Evolutionary conservation across 1,140 invertebrate genomes (phyloP), one percentile per base, ranked within the genome.

Genomic region (Rhynchophorus ferrugineus): DNA sequence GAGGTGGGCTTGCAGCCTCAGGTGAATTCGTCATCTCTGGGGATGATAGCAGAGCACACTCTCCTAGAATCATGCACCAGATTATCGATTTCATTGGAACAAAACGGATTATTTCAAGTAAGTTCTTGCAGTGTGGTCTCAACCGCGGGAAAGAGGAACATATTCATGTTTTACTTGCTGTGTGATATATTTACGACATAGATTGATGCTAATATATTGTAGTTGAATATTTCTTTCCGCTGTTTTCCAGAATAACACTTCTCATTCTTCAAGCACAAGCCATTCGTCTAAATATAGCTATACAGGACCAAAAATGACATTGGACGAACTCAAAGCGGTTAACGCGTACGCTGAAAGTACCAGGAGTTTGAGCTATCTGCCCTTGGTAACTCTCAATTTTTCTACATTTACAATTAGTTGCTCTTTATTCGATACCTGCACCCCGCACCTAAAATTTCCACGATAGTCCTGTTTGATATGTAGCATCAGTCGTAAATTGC

Each of bases 291-390:
- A 79, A 68, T 71, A 74, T 67, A 61, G 66, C 52, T 59, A 62
- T 56, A 76, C 76, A 33, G 76, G 75, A 54, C 74, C 71, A 43
- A 78, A 80, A 67, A 85, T 88, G 84, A 89, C 85, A 18, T 71
- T 89, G 61, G 88, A 91, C 48, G 87, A 91, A 66, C 73, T 91
- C 24, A 75, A 85, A 58, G 87, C 83, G 50, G 84, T 91, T 46
- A 91, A 91, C 75, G 81, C 85, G 60, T 91, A 90, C 70, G 87
- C 89, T n/a, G 90, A 93, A 73, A 90, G 86, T 70, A 92, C 90
- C 13, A 89, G 90, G 70, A 91, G 88, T 71, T 80, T 94, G 59
- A 89, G 87, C 57, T 93, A 89, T 71, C 75, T 93, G 65, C 89
- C 89, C 59, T 88, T 91, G 83, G 87, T 89, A 80, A 75, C 70